Evolutionary conservation across 2,113 vertebrate genomes (phyloP), one percentile per base, ranked within the genome.

Genomic region (Psammodynastes pulverulentus): DNA sequence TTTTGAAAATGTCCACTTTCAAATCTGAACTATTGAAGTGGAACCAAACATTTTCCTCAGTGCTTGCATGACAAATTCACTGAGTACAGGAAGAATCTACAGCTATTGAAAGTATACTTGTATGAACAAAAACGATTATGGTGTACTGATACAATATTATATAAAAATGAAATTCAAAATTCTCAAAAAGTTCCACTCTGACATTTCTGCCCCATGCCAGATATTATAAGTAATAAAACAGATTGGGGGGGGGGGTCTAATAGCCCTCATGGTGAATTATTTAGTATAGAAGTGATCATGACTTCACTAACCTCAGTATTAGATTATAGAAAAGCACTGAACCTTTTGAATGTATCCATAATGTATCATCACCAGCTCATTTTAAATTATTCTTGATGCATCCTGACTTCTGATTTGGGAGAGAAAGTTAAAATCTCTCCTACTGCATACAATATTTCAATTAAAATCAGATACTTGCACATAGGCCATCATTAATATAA

Each of bases 1-100:
- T 53, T 79, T 92, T 72, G 92, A 86, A 90, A 92, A 48, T n/a
- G 10, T 84, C 67, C 62, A 34, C 9, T 49, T 53, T 87, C 23
- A 43, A 49, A 19, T 72, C 24, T 23, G 58, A 90, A 86, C 24
- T 45, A 46, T 43, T 79, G 58, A n/a, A 67, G 29, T 46, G 46
- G 54, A 90, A 90, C 48, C 21, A 92, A 85, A 29, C 7, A 3
- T 90, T 86, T 92, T 72, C 39, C 26, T 86, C 43, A 34, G 24
- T 39, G 43, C 29, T 34, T 49, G 24, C 24, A 86, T 13, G 58
- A 53, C 10, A 89, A 49, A 89, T 67, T 86, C 85, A 79, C 56
- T 89, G 48, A 29, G 21, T 86, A 52, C 53, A 51, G 15, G 62
- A 46, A 89, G 79, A 90, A 52, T 24, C 84, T 8, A 26, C 9